These are phyloP conservation scores for Tortrix viridana DNA, from an alignment of 2,888 invertebrate species.

Conservation along the genomic window DNA sequence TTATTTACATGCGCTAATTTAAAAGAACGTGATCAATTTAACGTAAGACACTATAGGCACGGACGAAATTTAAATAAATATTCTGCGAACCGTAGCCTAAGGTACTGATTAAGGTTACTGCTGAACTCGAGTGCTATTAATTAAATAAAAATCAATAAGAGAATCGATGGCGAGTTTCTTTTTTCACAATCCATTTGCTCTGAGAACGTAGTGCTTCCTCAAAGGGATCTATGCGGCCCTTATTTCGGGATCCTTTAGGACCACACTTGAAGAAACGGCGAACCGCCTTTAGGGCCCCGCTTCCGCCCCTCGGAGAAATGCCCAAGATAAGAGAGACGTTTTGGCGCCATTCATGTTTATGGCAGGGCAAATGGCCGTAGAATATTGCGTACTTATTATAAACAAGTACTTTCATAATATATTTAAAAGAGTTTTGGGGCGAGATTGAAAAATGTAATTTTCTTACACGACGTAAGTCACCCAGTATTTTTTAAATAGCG, in stretches of 20 bases:
- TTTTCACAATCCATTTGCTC: constrained; percentile 81
- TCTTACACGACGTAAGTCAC: constrained; percentile 31
- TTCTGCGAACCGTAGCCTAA: constrained; percentile 49
- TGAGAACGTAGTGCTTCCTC: constrained; percentile 76
- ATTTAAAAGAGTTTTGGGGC: constrained; percentile 51
- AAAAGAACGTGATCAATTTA: constrained; percentile 8
- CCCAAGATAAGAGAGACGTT: constrained; percentile 84
- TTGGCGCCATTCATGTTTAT: constrained; percentile 84
- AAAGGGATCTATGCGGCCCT: constrained; percentile 74
- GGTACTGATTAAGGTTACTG: constrained; percentile 56
- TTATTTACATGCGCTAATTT: background rate
- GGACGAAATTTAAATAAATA: constrained; percentile 41
- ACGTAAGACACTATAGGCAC: background rate
- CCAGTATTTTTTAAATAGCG: constrained; percentile 16
- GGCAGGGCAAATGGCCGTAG: constrained; percentile 79
- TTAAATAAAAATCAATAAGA: constrained; percentile 82
- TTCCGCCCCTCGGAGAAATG: constrained; percentile 80
- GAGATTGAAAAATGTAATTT: constrained; percentile 56
- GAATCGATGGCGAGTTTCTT: constrained; percentile 74
- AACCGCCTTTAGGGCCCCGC: constrained; percentile 72
- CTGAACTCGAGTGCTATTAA: constrained; percentile 46
- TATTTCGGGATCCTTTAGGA: constrained; percentile 81
- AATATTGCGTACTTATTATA: constrained; percentile 81
- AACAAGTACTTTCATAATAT: constrained; percentile 70
- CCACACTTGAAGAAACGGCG: constrained; percentile 77